Conservation (phyloP, 2,113 vertebrate genomes). For the Gadus macrocephalus region DNA sequence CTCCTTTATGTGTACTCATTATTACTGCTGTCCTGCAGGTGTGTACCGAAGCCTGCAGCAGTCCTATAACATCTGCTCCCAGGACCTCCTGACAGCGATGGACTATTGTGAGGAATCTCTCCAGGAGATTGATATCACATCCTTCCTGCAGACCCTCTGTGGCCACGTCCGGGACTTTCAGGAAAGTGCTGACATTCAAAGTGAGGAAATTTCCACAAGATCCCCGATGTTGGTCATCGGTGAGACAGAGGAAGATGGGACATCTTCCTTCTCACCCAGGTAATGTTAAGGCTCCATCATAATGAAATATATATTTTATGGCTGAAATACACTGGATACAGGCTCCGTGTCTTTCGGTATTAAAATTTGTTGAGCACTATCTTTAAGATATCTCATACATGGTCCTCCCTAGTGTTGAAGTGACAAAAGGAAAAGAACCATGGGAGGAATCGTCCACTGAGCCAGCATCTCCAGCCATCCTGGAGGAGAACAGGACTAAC, state of each 20-base stretch:
- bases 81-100: constrained; percentile 88
- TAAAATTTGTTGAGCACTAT: no score
- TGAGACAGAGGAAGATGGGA: constrained; percentile 70
- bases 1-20: no score
- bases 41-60: constrained; percentile 92
- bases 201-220: background rate
- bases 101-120: constrained; percentile 97
- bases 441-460: constrained; percentile 56
- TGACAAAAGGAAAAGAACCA: constrained; percentile 81
- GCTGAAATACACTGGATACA: no score
- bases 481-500: constrained; percentile 59
- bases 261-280: constrained; percentile 79
- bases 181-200: constrained; percentile 58
- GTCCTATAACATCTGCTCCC: constrained; percentile 80
- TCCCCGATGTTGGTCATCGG: constrained; percentile 68
- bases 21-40: constrained; percentile 53
- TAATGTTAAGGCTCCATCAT: constrained; percentile 26
- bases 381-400: background rate
- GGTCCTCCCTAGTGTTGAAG: constrained; percentile 73
- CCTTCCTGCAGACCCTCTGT: constrained; percentile 89
- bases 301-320: no score
- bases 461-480: constrained; percentile 47
- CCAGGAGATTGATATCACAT: constrained; percentile 92
- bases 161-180: constrained; percentile 80
- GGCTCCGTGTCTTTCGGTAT: no score